Conservation (phyloP, 2,888 invertebrate species). For the Drosophila rubida region DNA sequence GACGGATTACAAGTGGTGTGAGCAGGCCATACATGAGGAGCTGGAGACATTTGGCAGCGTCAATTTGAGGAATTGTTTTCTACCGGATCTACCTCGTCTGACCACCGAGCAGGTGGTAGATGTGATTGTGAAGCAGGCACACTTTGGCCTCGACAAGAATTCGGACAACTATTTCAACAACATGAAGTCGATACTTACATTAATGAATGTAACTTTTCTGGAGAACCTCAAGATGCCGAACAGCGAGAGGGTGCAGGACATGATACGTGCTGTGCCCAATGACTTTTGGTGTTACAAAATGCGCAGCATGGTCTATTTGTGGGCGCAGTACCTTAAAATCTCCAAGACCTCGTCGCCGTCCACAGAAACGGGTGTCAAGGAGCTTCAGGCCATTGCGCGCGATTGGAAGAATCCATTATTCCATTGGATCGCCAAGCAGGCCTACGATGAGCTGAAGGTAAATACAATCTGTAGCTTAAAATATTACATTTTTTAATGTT, state of each 20-base stretch:
- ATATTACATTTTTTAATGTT: neutral
- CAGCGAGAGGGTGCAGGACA: constrained; percentile 52
- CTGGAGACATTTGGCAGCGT: constrained; percentile 41
- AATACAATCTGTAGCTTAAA: neutral
- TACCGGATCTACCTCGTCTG: constrained; percentile 62
- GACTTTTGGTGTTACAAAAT: constrained; percentile 61
- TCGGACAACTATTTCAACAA: constrained; percentile 65
- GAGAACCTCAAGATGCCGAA: constrained; percentile 56
- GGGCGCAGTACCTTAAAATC: constrained; percentile 59
- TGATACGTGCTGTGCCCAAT: constrained; percentile 63
- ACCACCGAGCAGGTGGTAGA: constrained; percentile 61
- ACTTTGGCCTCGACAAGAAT: constrained; percentile 59
- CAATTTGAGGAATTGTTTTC: constrained; percentile 60
- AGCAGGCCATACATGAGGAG: constrained; percentile 50
- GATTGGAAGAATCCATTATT: constrained; percentile 65
- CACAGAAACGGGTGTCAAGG: constrained; percentile 46
- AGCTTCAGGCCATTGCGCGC: constrained; percentile 50
- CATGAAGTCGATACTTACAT: constrained; percentile 61
- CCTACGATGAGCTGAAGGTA: constrained; percentile 64
- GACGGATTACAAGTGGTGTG: constrained; percentile 62
- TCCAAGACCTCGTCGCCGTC: constrained; percentile 40
- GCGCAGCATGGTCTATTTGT: constrained; percentile 66
- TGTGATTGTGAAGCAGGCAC: constrained; percentile 54
- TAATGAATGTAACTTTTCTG: constrained; percentile 65
- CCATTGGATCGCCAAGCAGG: constrained; percentile 66